Base-by-base conservation (phyloP, 2,797 vertebrate genomes). In the Perdix hodgsoniae region DNA sequence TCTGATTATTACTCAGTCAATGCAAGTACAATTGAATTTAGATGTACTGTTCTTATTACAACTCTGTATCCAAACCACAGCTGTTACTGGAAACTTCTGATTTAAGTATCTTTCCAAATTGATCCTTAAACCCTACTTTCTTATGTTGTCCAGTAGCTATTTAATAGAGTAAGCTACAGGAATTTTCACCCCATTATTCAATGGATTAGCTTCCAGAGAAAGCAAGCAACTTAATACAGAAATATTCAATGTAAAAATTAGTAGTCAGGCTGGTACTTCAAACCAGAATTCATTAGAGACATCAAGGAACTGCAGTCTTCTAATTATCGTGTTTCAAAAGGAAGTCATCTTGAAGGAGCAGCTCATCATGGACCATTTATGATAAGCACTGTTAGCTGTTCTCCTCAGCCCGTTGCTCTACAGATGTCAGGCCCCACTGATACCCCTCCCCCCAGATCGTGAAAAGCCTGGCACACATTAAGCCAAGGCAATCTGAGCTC, bases 41-140 rank as follows among this genome's bases (percentile, higher is more conserved):
- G 42, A 73, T 63, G 35, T 22, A 26, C 39, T 73, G 60, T 39
- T 88, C 85, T 63, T 86, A 91, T 70, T 93, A 92, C 84, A 93
- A 83, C 54, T 91, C 54, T 91, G 31, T 54, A 86, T 87, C 82
- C 86, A 96, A 95, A 76, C 93, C 92, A 91, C 91, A 94, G 44
- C 13, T 87, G 27, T 92, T 95, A 91, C 2, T 81, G 84, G 79
- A 94, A 95, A 91, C 39, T 83, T 85, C 44, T 93, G 73, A 24
- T 63, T 70, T 66, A 83, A 59, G 45, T 81, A 82, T 63, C 40
- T 86, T 81, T 90, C 57, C 35, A 71, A 92, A 92, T 3, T 90
- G 86, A 94, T 88, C 78, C 73, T 86, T 88, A 74, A 93, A 57
- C 29, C 11, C 59, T 33, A 66, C 40, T 82, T 86, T 88, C 40